Evolutionary conservation across 2,113 vertebrate genomes (phyloP), one percentile per base, ranked within the genome.

Genomic region (Montifringilla adamsi): DNA sequence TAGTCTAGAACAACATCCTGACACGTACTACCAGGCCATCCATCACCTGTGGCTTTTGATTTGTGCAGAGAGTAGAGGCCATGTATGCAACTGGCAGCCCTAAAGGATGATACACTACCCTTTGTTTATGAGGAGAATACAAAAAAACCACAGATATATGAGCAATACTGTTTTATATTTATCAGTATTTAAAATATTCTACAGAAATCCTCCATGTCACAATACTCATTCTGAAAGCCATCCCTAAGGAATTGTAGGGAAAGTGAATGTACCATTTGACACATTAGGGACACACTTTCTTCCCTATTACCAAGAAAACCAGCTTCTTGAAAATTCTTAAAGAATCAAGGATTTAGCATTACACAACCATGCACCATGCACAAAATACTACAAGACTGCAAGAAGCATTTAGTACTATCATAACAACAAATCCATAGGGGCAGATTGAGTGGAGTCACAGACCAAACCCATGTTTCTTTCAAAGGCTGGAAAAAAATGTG

Each of bases 31-130:
- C 47, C n/a, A 79, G 31, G 35, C 12, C 39, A 88, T 22, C 46
- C 63, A 44, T 21, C 49, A 64, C 37, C 67, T 53, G 17, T 2
- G 28, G 31, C 17, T 70, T 83, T 55, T 23, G 46, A 66, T 39
- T 56, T 24, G 5, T 8, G 24, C 49, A 76, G 59, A 82, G 93
- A 60, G 33, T 2, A 66, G 12, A 74, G 22, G 39, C 30, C 28
- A 41, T 0, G 0, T 13, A 37, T 3, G 12, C 16, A 55, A 44
- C 2, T 1, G 3, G 39, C 17, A 83, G 30, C 27, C 33, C 72
- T 55, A 9, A 46, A 77, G 72, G 87, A 69, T 39, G 39, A 22
- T 0, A 5, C 0, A 0, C 44, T 59, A 37, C 17, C 30, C 41
- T 83, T 76, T 39, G 14, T 37, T 91, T 73, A 44, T 22, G 17